Evolutionary conservation across 2,113 vertebrate species (phyloP).

Genomic region (Raja brachyura): DNA sequence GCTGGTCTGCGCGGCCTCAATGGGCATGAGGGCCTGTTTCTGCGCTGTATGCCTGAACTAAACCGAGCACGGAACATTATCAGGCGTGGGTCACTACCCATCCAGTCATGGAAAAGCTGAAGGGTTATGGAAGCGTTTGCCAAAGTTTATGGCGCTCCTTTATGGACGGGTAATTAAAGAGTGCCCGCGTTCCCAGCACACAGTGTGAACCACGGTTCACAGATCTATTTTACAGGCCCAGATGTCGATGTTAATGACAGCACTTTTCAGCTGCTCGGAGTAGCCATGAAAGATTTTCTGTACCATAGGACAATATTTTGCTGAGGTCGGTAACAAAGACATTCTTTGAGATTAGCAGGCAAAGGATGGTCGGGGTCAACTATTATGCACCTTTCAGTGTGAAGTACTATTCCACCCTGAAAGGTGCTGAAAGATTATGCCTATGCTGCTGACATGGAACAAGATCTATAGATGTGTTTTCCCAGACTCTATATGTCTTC

Average conservation of each 20-base stretch:
- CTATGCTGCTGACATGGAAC: neutral
- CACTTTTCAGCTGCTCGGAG: neutral
- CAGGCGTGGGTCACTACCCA: too few relatives aligned
- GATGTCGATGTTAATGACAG: neutral
- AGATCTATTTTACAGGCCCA: neutral
- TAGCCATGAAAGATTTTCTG: neutral
- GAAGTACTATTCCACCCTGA: neutral
- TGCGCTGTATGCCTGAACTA: too few relatives aligned
- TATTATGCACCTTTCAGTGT: neutral
- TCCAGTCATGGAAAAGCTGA: neutral
- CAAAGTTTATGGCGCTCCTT: neutral
- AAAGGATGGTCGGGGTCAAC: neutral
- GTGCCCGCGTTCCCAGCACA: neutral
- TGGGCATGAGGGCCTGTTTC: too few relatives aligned
- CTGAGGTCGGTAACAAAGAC: neutral
- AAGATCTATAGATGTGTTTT: neutral
- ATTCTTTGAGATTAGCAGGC: neutral
- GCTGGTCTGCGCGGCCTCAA: too few relatives aligned
- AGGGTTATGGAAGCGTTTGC: neutral
- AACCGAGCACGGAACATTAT: too few relatives aligned
- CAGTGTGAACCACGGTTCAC: neutral
- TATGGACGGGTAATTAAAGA: neutral
- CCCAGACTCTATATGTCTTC: neutral
- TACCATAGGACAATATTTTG: neutral
- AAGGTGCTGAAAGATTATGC: neutral